These are phyloP conservation scores for Ariolimax columbianus DNA, from an alignment of 2,888 invertebrate species.

Conservation along the genomic window DNA sequence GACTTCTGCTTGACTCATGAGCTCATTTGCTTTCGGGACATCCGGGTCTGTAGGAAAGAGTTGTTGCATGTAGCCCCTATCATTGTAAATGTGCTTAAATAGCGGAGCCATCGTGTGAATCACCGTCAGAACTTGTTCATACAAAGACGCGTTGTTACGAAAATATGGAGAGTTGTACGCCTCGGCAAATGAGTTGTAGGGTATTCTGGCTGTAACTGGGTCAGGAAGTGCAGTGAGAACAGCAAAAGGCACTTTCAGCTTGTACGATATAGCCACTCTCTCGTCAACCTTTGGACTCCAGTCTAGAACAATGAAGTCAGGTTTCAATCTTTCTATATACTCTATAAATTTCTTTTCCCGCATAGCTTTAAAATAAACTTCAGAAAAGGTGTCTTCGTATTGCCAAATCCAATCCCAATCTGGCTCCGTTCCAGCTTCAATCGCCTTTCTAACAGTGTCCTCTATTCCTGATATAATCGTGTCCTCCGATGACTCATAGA, in stretches of 20 bases:
- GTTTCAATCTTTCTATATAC: constrained; percentile 5
- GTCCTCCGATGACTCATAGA: neutral
- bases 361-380: neutral
- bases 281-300: neutral
- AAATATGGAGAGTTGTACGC: constrained; percentile 9
- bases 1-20: constrained; percentile 24
- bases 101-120: neutral
- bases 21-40: constrained; percentile 16
- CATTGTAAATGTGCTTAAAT: neutral
- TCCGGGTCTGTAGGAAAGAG: neutral
- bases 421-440: neutral
- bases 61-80: constrained; percentile 14
- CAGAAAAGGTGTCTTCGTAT: neutral
- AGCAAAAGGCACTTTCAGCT: too few relatives aligned
- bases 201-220: neutral
- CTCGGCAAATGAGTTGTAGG: neutral
- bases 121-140: neutral
- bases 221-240: neutral
- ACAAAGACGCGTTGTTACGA: neutral
- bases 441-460: neutral
- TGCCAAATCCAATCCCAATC: neutral
- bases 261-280: neutral
- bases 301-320: constrained; percentile 10
- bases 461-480: neutral
- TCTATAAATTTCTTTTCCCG: neutral